Evolutionary conservation across 2,113 vertebrate species (phyloP).

Genomic region (Nerophis ophidion): DNA sequence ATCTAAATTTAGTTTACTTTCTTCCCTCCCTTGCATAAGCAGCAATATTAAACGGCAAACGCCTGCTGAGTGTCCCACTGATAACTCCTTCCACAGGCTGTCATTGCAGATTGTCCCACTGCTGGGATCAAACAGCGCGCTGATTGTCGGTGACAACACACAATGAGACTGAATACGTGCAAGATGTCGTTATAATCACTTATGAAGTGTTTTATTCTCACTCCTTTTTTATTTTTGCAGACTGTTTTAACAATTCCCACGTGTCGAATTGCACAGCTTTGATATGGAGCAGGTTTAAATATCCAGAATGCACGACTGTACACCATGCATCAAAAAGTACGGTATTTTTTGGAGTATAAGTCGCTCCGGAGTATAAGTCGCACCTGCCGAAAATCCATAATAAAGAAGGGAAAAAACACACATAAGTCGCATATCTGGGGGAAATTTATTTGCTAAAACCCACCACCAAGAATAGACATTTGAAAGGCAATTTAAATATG

Average conservation of each 20-base stretch:
- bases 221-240: not conserved
- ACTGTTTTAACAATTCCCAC: not conserved
- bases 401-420: no score
- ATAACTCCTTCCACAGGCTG: slow-evolving; percentile 22
- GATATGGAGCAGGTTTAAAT: not conserved
- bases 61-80: slow-evolving; percentile 14
- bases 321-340: not conserved
- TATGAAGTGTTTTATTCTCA: not conserved
- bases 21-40: slow-evolving; percentile 3
- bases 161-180: not conserved
- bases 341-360: no score
- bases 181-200: slow-evolving; percentile 1
- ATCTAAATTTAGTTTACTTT: slow-evolving; percentile 25
- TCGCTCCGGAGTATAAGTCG: no score
- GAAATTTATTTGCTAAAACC: no score
- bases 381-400: no score
- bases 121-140: slow-evolving; percentile 40
- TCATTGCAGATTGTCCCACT: slow-evolving; percentile 27
- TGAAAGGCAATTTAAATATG: no score
- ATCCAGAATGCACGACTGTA: not conserved
- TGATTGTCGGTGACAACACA: slow-evolving; percentile 1
- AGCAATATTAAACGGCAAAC: slow-evolving; percentile 23
- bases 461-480: no score
- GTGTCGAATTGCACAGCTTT: not conserved
- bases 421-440: no score